phyloP scores from a whole-genome alignment of 2,113 vertebrate species.

The Bufo bufo region DNA sequence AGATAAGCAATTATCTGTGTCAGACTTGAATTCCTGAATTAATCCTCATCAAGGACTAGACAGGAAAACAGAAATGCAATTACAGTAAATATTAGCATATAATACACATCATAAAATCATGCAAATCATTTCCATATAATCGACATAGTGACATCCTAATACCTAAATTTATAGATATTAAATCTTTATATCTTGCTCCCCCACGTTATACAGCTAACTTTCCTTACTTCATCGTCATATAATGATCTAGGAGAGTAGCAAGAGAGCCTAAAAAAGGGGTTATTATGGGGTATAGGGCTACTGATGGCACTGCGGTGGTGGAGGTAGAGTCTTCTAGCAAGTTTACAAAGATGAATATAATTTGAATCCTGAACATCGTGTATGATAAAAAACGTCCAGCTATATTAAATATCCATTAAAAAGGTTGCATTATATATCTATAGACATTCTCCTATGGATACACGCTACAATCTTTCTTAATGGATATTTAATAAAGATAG shows the following conservation, averaged over 20 bases:
- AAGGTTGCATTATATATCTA: too few species aligned
- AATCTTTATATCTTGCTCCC: background rate
- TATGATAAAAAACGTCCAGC: too few species aligned
- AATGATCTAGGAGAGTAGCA: background rate
- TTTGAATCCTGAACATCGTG: too few species aligned
- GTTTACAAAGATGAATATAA: too few species aligned
- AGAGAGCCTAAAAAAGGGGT: background rate
- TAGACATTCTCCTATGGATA: too few species aligned
- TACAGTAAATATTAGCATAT: slow-evolving; percentile 25
- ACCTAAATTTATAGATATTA: background rate
- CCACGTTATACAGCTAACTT: background rate
- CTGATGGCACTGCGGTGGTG: background rate
- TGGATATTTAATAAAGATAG: too few species aligned
- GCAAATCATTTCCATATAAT: background rate
- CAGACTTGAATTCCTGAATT: slow-evolving; percentile 19
- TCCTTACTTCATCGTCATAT: background rate
- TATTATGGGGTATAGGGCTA: background rate
- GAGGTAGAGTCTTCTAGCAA: background rate
- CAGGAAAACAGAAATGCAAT: slow-evolving; percentile 9
- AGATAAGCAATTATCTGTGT: slow-evolving; percentile 55
- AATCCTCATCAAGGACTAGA: slow-evolving; percentile 6
- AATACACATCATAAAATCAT: background rate
- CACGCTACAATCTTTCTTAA: too few species aligned
- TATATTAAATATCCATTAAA: too few species aligned
- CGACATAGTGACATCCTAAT: background rate